Conservation (phyloP, 2,113 vertebrate genomes). For the Nettapus auritus region DNA sequence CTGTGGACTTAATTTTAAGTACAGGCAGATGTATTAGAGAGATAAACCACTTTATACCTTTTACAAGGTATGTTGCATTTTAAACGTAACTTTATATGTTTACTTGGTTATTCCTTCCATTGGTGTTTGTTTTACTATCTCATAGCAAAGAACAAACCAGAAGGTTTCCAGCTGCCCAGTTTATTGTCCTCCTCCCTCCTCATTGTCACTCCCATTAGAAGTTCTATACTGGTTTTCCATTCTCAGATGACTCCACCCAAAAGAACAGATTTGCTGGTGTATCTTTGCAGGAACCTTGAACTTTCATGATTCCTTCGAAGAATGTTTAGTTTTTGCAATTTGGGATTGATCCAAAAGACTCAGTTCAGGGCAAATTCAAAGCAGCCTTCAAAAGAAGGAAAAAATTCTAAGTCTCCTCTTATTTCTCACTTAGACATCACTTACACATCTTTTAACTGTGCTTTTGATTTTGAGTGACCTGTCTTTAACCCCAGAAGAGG, state of each 20-base stretch:
- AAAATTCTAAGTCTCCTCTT: not conserved
- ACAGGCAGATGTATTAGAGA: not conserved
- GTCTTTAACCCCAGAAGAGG: not conserved
- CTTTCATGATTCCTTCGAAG: not conserved
- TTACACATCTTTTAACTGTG: too few species aligned
- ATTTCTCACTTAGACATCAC: not conserved
- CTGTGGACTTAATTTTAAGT: not conserved
- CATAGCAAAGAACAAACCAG: not conserved
- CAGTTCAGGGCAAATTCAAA: not conserved
- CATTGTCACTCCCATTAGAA: not conserved
- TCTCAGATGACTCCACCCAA: not conserved
- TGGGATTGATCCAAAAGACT: not conserved
- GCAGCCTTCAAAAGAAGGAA: not conserved
- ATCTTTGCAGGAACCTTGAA: not conserved
- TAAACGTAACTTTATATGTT: not conserved
- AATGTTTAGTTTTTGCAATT: not conserved
- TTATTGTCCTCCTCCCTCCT: not conserved
- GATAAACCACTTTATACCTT: not conserved
- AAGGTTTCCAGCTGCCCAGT: not conserved
- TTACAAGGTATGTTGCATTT: not conserved
- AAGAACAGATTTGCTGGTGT: not conserved
- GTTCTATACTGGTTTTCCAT: not conserved
- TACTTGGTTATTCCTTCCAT: not conserved
- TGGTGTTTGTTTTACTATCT: not conserved
- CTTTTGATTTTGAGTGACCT: not conserved